Base-by-base conservation (phyloP, 2,888 invertebrate species). In the Ichneumon xanthorius region DNA sequence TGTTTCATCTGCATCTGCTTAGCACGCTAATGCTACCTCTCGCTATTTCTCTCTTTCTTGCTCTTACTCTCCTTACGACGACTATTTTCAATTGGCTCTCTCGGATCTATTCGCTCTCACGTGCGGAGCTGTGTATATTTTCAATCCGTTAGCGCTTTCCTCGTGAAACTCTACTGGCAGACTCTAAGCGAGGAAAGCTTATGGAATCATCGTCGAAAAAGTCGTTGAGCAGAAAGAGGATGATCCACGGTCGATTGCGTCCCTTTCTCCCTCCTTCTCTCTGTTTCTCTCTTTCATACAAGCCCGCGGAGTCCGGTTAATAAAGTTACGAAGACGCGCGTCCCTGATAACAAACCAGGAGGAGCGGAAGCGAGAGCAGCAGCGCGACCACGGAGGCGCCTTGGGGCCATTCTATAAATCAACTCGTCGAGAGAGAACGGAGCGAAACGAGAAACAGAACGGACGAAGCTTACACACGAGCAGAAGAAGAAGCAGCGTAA, bases 1-100 rank as follows among this genome's bases (percentile, higher is more conserved):
- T 92, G 92, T 92, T 92, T 92, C 92, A 92, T 92, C 92, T 92
- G 92, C 92, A 92, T 92, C 92, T 92, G 91, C 92, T 92, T 92
- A 92, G 92, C 92, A 92, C 92, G 92, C 92, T 92, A 92, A 92
- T 92, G 92, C 89, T 88, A 87, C 89, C 88, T 89, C 88, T 68
- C 55, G 72, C 55, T 68, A 40, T 82, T 45, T 79, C 48, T n/a
- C 70, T 63, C 53, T 37, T 61, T 71, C 48, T 77, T n/a, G 61
- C n/a, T 65, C 55, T 55, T 26, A 14, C 70, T 40, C 30, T 16
- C 53, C 40, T 61, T 19, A 1, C 58, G 26, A 30, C 14, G 48
- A 40, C 33, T 61, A 4, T 19, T 53, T 45, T 16, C 53, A 55
- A 71, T 53, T 68, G 61, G 16, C n/a, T 33, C 53, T 53, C 50